A percentile compares a stretch with the other conserved stretches of the same genome.
Conservation (phyloP, 2,888 invertebrate species). For the Terebella lapidaria region DNA sequence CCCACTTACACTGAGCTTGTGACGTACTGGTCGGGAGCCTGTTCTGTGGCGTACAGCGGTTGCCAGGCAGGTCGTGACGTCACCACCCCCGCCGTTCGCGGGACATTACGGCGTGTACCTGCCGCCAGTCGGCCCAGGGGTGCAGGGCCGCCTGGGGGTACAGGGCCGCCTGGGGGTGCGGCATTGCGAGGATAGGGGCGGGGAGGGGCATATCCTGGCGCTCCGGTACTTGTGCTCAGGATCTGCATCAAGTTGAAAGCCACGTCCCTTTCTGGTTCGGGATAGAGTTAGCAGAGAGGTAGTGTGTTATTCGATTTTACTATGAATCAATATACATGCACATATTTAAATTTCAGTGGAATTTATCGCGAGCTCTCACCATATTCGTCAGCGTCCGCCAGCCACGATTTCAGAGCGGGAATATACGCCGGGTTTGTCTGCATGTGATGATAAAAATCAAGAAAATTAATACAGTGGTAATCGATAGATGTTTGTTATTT, state of each 20-base stretch:
- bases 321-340: no score
- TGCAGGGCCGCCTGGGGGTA: no score
- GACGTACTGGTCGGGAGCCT: no score
- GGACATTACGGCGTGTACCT: neutral
- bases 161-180: no score
- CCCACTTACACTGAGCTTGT: no score
- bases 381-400: neutral
- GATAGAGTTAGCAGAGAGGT: neutral
- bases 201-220: neutral
- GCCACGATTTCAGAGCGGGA: neutral
- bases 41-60: no score
- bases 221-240: neutral
- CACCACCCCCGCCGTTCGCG: neutral
- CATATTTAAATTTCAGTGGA: no score
- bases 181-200: neutral
- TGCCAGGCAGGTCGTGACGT: neutral
- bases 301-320: neutral
- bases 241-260: conserved; percentile 2
- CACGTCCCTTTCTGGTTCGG: neutral
- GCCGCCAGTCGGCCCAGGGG: neutral
- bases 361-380: neutral
- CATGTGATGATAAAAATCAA: neutral
- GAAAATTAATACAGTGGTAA: no score
- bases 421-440: neutral
- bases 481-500: no score